Base-by-base conservation (phyloP, 1,140 invertebrate genomes). In the Zaprionus inermis region DNA sequence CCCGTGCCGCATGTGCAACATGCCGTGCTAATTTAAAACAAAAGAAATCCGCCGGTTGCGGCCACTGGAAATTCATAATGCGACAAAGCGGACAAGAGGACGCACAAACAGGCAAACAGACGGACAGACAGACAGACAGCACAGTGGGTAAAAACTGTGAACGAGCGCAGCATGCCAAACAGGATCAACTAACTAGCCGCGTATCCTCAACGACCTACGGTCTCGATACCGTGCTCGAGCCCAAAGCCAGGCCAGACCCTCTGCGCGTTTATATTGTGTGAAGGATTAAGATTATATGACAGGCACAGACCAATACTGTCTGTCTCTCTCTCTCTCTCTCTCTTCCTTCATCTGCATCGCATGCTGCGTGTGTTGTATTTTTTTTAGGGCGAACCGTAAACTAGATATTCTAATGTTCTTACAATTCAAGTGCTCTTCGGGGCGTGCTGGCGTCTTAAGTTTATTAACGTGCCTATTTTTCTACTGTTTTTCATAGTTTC, bases 11-110 rank as follows among this genome's bases (percentile, higher is more conserved):
- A 89, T 88, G 83, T 88, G 83, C 83, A 88, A 89, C 83, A 88
- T 88, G 84, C 83, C 77, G 84, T 84, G 83, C 84, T 78, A 88
- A 88, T 88, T 89, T 89, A 78, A 88, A 75, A 88, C 83, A 86
- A 88, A 88, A 80, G 83, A 73, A 41, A 89, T 58, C 49, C 49
- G 61, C 82, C 71, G 82, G 82, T 72, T 81, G 82, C 61, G 71
- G 78, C 79, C 72, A 80, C 69, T 86, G 76, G 54, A 78, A 78
- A 81, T 79, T 63, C 84, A 80, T 89, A 89, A 88, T 88, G 85
- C 73, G 84, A 82, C 79, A 83, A 88, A 72, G 52, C 60, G 55
- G 38, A 46, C 41, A 46, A 18, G 7, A n/a, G n/a, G n/a, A n/a
- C 14, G 41, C 6, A 44, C n/a, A 18, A 1, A 18, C 3, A 11